phyloP scores from a whole-genome alignment of 2,888 invertebrate species.

The Chloroclysta siterata region DNA sequence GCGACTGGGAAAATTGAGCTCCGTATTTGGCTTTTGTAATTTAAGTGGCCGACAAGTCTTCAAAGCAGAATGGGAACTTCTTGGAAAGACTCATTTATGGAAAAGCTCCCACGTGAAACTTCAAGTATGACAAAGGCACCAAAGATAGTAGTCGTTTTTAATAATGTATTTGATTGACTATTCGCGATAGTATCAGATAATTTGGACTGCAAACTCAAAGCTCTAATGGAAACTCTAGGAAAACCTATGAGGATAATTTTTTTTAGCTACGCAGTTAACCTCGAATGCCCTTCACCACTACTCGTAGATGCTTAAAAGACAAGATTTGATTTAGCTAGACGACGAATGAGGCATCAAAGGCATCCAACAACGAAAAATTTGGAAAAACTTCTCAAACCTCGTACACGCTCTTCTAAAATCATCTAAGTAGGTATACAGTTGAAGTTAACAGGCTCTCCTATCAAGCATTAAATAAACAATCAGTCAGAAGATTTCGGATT shows the following conservation, averaged over 20 bases:
- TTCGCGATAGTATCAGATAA: background rate
- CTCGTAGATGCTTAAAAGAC: too few species aligned
- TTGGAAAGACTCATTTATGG: constrained; percentile 1
- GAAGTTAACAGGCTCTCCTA: background rate
- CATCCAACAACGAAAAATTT: background rate
- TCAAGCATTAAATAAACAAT: background rate
- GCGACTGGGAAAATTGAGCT: constrained; percentile 18
- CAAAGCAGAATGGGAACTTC: constrained; percentile 8
- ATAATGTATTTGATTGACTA: background rate
- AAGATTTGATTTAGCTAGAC: too few species aligned
- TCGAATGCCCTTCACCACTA: background rate
- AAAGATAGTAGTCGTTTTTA: background rate
- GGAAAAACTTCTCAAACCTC: background rate
- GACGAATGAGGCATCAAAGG: too few species aligned
- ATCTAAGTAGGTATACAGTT: background rate
- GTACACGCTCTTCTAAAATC: background rate
- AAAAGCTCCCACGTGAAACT: constrained; percentile 18
- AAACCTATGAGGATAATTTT: background rate
- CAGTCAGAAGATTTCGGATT: background rate
- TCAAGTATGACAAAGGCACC: background rate
- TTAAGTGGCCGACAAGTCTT: constrained; percentile 23
- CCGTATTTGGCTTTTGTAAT: constrained; percentile 30
- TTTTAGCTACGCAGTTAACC: background rate
- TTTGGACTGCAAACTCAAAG: background rate
- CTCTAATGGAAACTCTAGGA: background rate